Percentiles rank a stretch among this genome's conserved stretches.
These are phyloP conservation scores for Polypedilum vanderplanki DNA, from an alignment of 1,140 invertebrate species.

Conservation along the genomic window DNA sequence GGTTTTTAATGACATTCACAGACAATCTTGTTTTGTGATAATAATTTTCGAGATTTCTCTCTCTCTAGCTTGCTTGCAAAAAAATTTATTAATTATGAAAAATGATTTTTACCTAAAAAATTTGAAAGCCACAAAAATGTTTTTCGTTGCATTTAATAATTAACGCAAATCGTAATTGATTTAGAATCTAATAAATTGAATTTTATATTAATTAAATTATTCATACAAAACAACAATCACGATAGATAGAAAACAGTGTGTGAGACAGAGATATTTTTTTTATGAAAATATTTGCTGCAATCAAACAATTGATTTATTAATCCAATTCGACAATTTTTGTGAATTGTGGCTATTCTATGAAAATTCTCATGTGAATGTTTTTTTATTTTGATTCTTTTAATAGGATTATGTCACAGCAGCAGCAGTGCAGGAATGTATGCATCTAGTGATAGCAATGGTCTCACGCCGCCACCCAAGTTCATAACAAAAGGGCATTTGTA, in stretches of 20 bases:
- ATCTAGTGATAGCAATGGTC: constrained; percentile 37
- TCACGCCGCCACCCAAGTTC: constrained; percentile 53
- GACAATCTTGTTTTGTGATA: too few species aligned
- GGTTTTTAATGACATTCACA: too few species aligned
- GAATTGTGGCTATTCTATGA: neutral
- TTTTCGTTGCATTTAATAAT: neutral
- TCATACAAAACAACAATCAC: neutral
- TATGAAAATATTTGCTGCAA: too few species aligned
- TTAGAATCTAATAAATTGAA: constrained; percentile 17
- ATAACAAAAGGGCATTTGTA: constrained; percentile 63
- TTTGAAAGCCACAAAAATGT: too few species aligned
- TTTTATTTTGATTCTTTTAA: neutral
- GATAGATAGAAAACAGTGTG: neutral
- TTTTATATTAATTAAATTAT: constrained; percentile 1
- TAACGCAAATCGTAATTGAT: neutral
- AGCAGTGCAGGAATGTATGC: constrained; percentile 18
- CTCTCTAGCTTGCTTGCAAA: too few species aligned
- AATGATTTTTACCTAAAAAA: too few species aligned
- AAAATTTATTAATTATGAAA: too few species aligned
- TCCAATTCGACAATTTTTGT: neutral
- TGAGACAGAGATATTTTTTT: too few species aligned
- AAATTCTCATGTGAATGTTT: neutral
- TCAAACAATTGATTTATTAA: neutral
- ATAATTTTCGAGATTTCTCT: too few species aligned
- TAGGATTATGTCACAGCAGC: constrained; percentile 24